Percentiles rank a stretch among this genome's conserved stretches.
phyloP scores from a whole-genome alignment of 2,797 vertebrate species.

The Brotula barbata region DNA sequence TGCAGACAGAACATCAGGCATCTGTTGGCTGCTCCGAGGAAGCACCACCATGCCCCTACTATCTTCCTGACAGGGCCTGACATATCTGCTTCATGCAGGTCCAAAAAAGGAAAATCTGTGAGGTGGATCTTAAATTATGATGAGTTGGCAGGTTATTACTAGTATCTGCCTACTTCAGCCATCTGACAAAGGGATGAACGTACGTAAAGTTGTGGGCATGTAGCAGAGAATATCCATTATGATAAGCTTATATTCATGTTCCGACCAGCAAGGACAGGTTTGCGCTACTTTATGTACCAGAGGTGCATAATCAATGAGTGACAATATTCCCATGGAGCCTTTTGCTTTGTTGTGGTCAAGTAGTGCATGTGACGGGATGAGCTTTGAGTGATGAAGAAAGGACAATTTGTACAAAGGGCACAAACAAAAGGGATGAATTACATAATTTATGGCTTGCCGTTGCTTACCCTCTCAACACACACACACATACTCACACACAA shows the following conservation, averaged over 20 bases:
- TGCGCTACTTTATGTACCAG: not conserved
- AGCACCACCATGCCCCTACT: slow-evolving; percentile 58
- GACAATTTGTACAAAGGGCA: slow-evolving; percentile 22
- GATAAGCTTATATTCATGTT: slow-evolving; percentile 11
- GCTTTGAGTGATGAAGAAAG: slow-evolving; percentile 14
- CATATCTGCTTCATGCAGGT: slow-evolving; percentile 69
- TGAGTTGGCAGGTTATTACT: slow-evolving; percentile 54
- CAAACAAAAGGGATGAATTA: slow-evolving; percentile 4
- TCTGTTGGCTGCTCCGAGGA: slow-evolving; percentile 49
- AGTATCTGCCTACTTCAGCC: slow-evolving; percentile 30
- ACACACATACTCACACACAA: not conserved
- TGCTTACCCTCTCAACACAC: not conserved
- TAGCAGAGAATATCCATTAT: slow-evolving; percentile 10
- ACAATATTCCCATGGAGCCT: not conserved
- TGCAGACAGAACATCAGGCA: slow-evolving; percentile 46
- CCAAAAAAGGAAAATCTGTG: slow-evolving; percentile 61
- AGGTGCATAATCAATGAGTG: not conserved
- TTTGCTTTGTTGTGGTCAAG: not conserved
- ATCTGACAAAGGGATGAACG: slow-evolving; percentile 22
- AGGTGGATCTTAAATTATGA: slow-evolving; percentile 63
- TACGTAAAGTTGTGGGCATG: not conserved
- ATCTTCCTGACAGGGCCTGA: slow-evolving; percentile 64
- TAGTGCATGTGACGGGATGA: not conserved
- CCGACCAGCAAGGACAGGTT: slow-evolving; percentile 1
- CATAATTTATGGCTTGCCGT: not conserved